phyloP scores from a whole-genome alignment of 2,113 vertebrate genomes.

The Hippolais icterina region DNA sequence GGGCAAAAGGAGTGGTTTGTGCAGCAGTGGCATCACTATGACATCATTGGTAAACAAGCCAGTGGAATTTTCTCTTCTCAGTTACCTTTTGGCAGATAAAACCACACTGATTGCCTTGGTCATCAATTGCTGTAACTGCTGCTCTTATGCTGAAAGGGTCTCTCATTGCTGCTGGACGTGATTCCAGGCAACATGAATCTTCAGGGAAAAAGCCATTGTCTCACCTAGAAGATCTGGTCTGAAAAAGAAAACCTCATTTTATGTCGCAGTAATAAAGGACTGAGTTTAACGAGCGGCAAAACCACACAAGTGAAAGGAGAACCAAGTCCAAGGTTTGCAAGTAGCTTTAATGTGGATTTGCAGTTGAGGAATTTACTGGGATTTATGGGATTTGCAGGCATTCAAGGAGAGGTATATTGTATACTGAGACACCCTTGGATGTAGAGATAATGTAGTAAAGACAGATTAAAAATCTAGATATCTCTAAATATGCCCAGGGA shows the following conservation, averaged over 20 bases:
- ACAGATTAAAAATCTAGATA: neutral
- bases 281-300: neutral
- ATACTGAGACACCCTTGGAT: neutral
- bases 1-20: neutral
- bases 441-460: neutral
- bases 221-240: neutral
- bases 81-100: neutral
- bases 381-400: neutral
- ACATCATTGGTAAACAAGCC: neutral
- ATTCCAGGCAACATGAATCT: neutral
- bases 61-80: neutral
- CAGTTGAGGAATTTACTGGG: neutral
- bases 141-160: neutral
- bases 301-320: neutral
- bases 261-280: neutral
- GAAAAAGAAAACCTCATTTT: neutral
- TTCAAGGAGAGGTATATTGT: neutral
- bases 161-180: neutral
- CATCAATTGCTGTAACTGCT: neutral
- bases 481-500: neutral
- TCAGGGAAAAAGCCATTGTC: neutral
- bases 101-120: neutral
- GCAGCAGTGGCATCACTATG: neutral
- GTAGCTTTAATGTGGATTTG: neutral
- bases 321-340: neutral